Percentiles rank a stretch among this genome's conserved stretches.
These are phyloP conservation scores for Agonopterix alstromeriana DNA, from an alignment of 2,888 invertebrate genomes.

Conservation along the genomic window DNA sequence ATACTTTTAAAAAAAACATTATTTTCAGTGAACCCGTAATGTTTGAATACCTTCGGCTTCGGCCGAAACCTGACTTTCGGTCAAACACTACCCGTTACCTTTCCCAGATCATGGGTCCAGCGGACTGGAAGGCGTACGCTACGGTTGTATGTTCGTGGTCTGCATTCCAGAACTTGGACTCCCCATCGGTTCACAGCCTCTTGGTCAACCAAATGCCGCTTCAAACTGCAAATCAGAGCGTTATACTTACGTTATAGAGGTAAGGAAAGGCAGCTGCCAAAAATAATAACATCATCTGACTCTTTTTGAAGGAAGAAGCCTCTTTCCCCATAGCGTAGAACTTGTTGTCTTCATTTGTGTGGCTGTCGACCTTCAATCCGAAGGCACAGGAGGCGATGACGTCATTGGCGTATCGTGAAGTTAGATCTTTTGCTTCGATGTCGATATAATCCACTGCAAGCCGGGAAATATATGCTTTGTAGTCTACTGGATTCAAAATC, in stretches of 20 bases:
- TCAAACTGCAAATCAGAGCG: neutral
- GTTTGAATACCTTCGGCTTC: too few species aligned
- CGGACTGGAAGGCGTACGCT: too few species aligned
- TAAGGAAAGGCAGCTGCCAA: neutral
- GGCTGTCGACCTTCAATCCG: conserved; percentile 70
- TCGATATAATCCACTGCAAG: conserved; percentile 20
- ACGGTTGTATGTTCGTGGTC: too few species aligned
- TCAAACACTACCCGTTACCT: too few species aligned
- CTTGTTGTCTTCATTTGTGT: conserved; percentile 58
- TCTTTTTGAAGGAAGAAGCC: conserved; percentile 31
- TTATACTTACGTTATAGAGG: too few species aligned
- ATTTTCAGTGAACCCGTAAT: too few species aligned
- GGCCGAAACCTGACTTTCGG: too few species aligned
- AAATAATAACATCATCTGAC: conserved; percentile 17
- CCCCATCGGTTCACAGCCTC: too few species aligned
- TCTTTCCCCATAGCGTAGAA: conserved; percentile 71
- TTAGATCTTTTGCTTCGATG: conserved; percentile 53
- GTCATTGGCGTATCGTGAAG: conserved; percentile 59
- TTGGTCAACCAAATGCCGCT: neutral
- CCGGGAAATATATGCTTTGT: neutral
- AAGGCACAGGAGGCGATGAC: conserved; percentile 69
- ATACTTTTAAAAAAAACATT: too few species aligned
- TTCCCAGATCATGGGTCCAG: too few species aligned
- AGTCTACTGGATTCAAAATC: too few species aligned
- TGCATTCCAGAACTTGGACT: too few species aligned